Base-by-base conservation (phyloP, 2,888 invertebrate genomes). In the Nymphalis polychloros region DNA sequence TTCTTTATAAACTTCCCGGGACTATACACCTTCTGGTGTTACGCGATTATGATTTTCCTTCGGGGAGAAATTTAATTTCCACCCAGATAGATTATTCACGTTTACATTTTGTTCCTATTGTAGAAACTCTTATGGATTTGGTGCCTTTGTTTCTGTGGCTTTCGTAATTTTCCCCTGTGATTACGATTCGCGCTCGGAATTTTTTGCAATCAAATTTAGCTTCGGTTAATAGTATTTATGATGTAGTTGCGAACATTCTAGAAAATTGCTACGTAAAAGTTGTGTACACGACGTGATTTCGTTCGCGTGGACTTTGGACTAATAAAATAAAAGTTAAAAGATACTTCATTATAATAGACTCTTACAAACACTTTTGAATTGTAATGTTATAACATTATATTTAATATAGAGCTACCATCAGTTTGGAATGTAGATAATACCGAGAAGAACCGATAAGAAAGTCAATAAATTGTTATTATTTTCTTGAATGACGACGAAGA, bases 41-140 rank as follows among this genome's bases (percentile, higher is more conserved):
- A 70, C 69, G 61, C 60, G 70, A 70, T 73, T 72, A 75, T 72
- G 68, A 73, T 69, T 68, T 68, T 63, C 67, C 59, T 64, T 60
- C 66, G 62, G 63, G 68, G 74, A 63, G 64, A 72, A 74, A 73
- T 73, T 68, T 69, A 71, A 73, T 76, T 73, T 73, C 70, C 65
- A 66, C 62, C 60, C 62, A 41, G 70, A 70, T 67, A 67, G 70
- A 74, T 71, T 67, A 73, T 65, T 63, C 64, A 60, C 62, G 52
- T 66, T 66, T 71, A 67, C 69, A 41, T 73, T 73, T 69, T 71
- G 69, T 74, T 68, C 70, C 53, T 65, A 48, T 10, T n/a, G 5
- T 52, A 7, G n/a, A 52, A 52, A 52, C 19, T 23, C 13, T 41
- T 41, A 41, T 41, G 41, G 41, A 41, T 41, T 41, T 13, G 41